Percentiles rank a stretch among this genome's conserved stretches.
Evolutionary conservation across 2,113 vertebrate species (phyloP).

Genomic region (Coregonus clupeaformis): DNA sequence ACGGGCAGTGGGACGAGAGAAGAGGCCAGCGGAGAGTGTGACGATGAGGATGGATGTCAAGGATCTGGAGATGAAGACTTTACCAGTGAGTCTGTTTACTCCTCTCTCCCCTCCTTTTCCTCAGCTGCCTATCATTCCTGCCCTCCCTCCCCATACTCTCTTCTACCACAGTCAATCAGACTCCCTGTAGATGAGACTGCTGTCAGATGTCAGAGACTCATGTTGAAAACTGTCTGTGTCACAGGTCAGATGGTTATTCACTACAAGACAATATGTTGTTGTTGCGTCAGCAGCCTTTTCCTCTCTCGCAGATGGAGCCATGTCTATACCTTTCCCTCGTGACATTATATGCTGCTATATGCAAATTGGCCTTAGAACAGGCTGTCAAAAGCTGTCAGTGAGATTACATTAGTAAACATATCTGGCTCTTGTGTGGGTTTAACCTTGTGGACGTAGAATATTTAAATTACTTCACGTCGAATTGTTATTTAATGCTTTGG

Average conservation of each 20-base stretch:
- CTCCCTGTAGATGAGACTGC: background rate
- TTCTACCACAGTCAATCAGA: background rate
- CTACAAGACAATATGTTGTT: background rate
- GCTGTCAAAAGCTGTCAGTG: too few relatives aligned
- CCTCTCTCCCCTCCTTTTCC: background rate
- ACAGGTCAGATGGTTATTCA: background rate
- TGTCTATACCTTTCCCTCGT: background rate
- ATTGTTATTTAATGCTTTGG: too few relatives aligned
- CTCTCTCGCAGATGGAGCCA: background rate
- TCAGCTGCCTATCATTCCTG: background rate
- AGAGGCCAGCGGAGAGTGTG: slow-evolving; percentile 76
- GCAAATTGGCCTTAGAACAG: too few relatives aligned
- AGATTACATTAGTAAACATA: too few relatives aligned
- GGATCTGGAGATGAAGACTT: slow-evolving; percentile 72
- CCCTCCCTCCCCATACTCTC: background rate
- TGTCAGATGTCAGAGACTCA: background rate
- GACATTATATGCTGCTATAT: background rate
- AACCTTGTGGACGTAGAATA: too few relatives aligned
- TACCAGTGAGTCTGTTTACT: slow-evolving; percentile 56
- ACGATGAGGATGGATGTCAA: slow-evolving; percentile 88
- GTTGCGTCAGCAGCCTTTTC: background rate
- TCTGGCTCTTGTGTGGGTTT: too few relatives aligned
- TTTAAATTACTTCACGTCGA: too few relatives aligned
- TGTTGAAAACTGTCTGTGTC: background rate
- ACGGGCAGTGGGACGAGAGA: slow-evolving; percentile 65